Evolutionary conservation across 2,888 invertebrate genomes (phyloP).

Genomic region (Epirrhoe alternata): DNA sequence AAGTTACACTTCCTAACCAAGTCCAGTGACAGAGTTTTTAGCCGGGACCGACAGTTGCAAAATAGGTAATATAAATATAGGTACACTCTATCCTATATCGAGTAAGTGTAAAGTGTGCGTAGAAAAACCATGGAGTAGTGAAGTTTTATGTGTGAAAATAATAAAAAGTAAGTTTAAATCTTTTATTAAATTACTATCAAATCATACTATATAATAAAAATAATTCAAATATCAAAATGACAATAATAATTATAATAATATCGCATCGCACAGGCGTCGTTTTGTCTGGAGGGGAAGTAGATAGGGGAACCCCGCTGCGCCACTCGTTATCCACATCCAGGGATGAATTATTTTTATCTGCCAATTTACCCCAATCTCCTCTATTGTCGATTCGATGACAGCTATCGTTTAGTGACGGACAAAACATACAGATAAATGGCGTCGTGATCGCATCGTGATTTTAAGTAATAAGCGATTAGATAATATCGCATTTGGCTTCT

Average conservation of each 20-base stretch:
- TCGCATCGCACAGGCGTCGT: slow-evolving; percentile 59
- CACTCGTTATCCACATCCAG: slow-evolving; percentile 74
- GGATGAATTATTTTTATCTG: slow-evolving; percentile 82
- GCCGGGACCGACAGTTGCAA: too few relatives aligned
- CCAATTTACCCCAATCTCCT: slow-evolving; percentile 81
- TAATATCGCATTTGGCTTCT: slow-evolving; percentile 44
- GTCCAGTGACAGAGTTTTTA: too few relatives aligned
- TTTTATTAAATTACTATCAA: neutral
- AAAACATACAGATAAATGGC: slow-evolving; percentile 44
- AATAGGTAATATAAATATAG: too few relatives aligned
- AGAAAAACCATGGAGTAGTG: neutral
- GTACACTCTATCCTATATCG: too few relatives aligned
- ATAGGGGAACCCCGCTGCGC: slow-evolving; percentile 71
- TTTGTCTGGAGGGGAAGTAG: slow-evolving; percentile 70
- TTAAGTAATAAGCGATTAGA: slow-evolving; percentile 45
- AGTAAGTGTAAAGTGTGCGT: neutral
- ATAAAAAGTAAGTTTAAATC: neutral
- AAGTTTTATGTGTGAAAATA: neutral
- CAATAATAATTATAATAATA: slow-evolving; percentile 64
- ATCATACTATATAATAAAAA: slow-evolving; percentile 10
- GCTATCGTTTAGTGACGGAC: slow-evolving; percentile 58
- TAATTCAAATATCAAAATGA: slow-evolving; percentile 39
- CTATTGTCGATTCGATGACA: slow-evolving; percentile 74
- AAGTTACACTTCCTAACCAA: too few relatives aligned
- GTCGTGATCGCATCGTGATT: slow-evolving; percentile 31